Base-by-base conservation (phyloP, 2,113 vertebrate species). In the Eclectus roratus region DNA sequence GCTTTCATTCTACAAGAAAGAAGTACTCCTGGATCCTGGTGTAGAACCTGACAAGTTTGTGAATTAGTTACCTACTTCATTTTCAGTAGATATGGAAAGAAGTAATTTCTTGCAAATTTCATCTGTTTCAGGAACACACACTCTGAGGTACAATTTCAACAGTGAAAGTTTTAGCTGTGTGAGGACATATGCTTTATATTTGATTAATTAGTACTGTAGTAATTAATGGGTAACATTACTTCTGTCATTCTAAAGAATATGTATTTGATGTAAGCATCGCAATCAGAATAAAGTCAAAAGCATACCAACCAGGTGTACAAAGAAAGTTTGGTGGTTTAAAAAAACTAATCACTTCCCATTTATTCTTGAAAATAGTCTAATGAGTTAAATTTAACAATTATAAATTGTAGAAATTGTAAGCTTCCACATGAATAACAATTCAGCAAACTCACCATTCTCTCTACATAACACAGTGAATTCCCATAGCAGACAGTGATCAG, bases 301-400 rank as follows among this genome's bases (percentile, higher is more conserved):
- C 28, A 55, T 64, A 63, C 6, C 13, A 68, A 39, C 7, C 43
- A 89, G 17, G 16, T 31, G 1, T 28, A 84, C 17, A 65, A 64
- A 77, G 23, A 29, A 23, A 9, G 4, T 18, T 50, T 19, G 1
- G 2, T 10, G 2, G 0, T 1, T 63, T 28, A 23, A 37, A 20
- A 29, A 69, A 77, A 21, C 11, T 46, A 60, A n/a, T 53, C 21
- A 31, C 8, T 88, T 79, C 14, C 37, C 21, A 7, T 66, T 79
- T 49, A 23, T 24, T 79, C 21, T 37, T 80, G 28, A 70, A 73
- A 33, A 83, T 2, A n/a, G 13, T n/a, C 21, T 49, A 79, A 85
- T 37, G 69, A 68, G 21, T 76, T 76, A 68, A 60, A 64, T 68
- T 39, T 52, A 80, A 60, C 39, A 55, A 41, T 63, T 72, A 64